These are phyloP conservation scores for Meghimatium bilineatum DNA, from an alignment of 2,888 invertebrate genomes.

Conservation along the genomic window DNA sequence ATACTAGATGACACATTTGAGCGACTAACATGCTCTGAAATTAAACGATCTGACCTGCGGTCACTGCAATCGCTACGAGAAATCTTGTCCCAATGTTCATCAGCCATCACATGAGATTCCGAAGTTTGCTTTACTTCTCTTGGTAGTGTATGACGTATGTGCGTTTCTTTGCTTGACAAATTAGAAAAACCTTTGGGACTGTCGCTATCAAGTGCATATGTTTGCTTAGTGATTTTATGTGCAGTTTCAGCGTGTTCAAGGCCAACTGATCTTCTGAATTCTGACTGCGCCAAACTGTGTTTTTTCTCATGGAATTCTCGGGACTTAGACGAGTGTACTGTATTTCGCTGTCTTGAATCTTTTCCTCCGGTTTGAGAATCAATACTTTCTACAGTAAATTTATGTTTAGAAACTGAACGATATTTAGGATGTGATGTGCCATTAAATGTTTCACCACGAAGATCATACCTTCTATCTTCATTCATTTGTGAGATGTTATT, in stretches of 20 bases:
- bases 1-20: neutral
- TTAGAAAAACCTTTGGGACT: neutral
- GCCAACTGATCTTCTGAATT: neutral
- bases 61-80: neutral
- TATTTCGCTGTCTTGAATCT: neutral
- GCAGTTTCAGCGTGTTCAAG: neutral
- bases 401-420: neutral
- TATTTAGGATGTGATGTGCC: neutral
- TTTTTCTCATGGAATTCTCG: neutral
- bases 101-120: neutral
- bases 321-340: neutral
- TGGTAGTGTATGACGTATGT: neutral
- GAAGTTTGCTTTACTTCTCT: neutral
- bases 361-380: neutral
- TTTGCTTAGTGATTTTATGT: neutral
- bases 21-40: neutral
- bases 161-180: neutral
- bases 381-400: neutral
- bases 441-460: neutral
- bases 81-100: neutral
- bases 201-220: neutral
- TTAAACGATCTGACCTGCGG: neutral
- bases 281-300: neutral
- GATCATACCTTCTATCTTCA: neutral
- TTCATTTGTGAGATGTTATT: neutral